Base-by-base conservation (phyloP, 2,888 invertebrate genomes). In the Rhaphigaster nebulosa region DNA sequence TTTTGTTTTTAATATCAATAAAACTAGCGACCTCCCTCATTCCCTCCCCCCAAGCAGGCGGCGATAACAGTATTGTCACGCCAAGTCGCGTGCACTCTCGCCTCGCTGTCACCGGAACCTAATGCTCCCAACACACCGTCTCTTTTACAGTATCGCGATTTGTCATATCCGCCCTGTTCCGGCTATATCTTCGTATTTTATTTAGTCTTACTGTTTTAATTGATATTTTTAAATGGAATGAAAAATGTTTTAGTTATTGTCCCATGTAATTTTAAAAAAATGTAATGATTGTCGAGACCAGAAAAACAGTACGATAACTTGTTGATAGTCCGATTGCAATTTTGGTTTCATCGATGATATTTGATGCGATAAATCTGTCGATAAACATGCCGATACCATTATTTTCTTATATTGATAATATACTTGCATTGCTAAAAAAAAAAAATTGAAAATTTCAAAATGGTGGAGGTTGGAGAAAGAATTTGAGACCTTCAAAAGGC, bases 141-240 rank as follows among this genome's bases (percentile, higher is more conserved):
- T 84, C 80, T 84, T 84, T 84, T 41, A 84, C 80, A 45, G 13
- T 45, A 84, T 84, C 80, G 45, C 80, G 80, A 84, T 84, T 84
- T 84, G 45, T 38, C 45, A 84, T 45, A 70, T 70, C 70, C 70
- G 70, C 70, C 34, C 70, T 34, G 8, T 70, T 70, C 29, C 34
- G 18, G 34, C 34, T 34, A 70, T 70, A 70, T 70, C 34, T 70
- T 70, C 13, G 18, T 70, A 70, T 34, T 70, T 34, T 70, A 70
- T 70, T 18, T 34, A 34, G 29, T 70, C 20, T 34, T 34, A 70
- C 10, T 65, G 60, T 4, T 34, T 34, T 70, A 70, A 70, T 70
- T 34, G 5, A 34, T 45, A 29, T 84, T 50, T 29, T 91, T 90
- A 95, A 2, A 23, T 20, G 26, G 8, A 56, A 56, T 56, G 26